Conservation (phyloP, 2,797 vertebrate species). For the Sebastes matsubarae region DNA sequence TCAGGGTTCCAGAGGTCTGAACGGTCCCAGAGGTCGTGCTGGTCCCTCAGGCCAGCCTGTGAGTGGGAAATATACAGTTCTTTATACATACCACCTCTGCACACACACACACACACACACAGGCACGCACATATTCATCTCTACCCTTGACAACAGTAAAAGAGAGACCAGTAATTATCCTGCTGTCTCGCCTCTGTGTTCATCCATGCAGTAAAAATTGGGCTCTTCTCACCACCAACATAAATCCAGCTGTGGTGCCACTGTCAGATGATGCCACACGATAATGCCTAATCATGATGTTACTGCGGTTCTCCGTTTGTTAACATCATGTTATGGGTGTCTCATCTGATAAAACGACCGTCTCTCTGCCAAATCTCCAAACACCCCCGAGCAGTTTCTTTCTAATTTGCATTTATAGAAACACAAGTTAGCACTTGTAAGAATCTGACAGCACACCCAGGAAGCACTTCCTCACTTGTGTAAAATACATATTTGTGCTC, state of each 20-base stretch:
- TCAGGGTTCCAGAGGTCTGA: slow-evolving; percentile 89
- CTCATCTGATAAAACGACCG: slow-evolving; percentile 15
- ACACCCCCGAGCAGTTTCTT: slow-evolving; percentile 20
- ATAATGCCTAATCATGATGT: slow-evolving; percentile 3
- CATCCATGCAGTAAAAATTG: not conserved
- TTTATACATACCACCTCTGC: not conserved
- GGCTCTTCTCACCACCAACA: not conserved
- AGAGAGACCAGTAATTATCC: not conserved
- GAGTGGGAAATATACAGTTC: slow-evolving; percentile 66
- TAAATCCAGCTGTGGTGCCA: not conserved
- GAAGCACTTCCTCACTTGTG: not conserved
- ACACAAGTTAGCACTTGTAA: slow-evolving; percentile 8
- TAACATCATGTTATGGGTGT: slow-evolving; percentile 39
- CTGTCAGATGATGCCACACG: not conserved
- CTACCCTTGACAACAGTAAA: not conserved
- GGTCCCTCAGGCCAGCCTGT: slow-evolving; percentile 89
- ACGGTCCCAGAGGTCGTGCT: slow-evolving; percentile 88
- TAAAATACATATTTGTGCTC: not conserved
- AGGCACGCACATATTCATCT: not conserved
- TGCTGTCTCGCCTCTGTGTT: not conserved
- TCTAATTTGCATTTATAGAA: slow-evolving; percentile 17
- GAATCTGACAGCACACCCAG: not conserved
- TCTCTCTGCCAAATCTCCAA: slow-evolving; percentile 23
- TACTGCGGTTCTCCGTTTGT: slow-evolving; percentile 25
- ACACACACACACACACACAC: not conserved